Evolutionary conservation across 2,888 invertebrate species (phyloP), one percentile per base, ranked within the genome.

Genomic region (Tetragonula carbonaria): DNA sequence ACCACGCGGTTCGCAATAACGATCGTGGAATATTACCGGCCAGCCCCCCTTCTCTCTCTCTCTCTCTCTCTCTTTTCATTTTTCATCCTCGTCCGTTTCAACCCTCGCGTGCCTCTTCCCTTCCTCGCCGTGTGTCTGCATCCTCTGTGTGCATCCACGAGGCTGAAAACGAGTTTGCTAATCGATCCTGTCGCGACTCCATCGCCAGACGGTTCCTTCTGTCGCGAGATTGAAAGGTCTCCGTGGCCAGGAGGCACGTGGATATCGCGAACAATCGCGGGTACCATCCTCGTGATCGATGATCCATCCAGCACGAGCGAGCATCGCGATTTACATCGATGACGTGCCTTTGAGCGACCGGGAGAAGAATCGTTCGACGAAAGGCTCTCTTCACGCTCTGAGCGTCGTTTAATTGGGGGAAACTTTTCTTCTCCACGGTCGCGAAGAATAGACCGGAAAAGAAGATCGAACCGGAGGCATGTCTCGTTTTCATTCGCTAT

Each of bases 151-250:
- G 62, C 62, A 45, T 51, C 38, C 82, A 38, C 0, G 38, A 28
- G 63, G 21, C 23, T 53, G 85, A 80, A 85, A 85, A 84, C 76
- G 85, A 80, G 84, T 84, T 89, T 83, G 82, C 89, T 88, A 90
- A 91, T 91, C 91, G 90, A 91, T 91, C 89, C 85, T 81, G 85
- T 87, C 87, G 80, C 82, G 87, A 85, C 86, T 88, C 76, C 77
- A 59, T 3, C 74, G 79, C 63, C 78, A 74, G 80, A 68, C 74
- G 78, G 45, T 67, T 59, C 51, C 21, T n/a, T n/a, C 18, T n/a
- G 18, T 28, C 74, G 62, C 67, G 71, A 65, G 74, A 13, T 57
- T 59, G 65, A 76, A 82, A 71, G 23, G 33, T n/a, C 16, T 33
- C 62, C 55, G 50, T 55, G 66, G 38, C 45, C 71, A 55, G 33